Base-by-base conservation (phyloP, 2,888 invertebrate species). In the Oxystoma pomonae region DNA sequence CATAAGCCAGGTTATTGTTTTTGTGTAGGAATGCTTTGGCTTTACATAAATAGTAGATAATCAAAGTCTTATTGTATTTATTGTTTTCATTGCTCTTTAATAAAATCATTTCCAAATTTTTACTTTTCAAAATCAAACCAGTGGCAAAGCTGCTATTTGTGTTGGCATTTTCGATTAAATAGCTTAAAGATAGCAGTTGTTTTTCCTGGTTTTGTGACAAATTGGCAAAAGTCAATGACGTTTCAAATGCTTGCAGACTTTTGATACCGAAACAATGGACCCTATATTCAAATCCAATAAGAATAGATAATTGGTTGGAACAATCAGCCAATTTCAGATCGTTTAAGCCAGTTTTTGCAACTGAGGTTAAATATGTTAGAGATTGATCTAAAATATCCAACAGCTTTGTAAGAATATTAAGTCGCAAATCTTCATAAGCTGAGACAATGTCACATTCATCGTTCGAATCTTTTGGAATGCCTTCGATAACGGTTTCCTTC, bases 401-500 rank as follows among this genome's bases (percentile, higher is more conserved):
- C 20, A 70, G 65, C 55, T 63, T 22, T 2, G 53, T 56, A 21
- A 69, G 67, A 55, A 67, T 65, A 17, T 73, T 69, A 1, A 77
- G 59, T 50, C 67, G 70, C 22, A 76, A 71, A 64, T 69, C 69
- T 35, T 72, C 69, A 58, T 73, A 76, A 2, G 71, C 69, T 3
- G 75, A 71, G 9, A 74, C 70, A 56, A 76, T 66, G 67, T 77
- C 76, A 60, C 74, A 76, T 67, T 73, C 69, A 57, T 75, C 74
- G 49, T 73, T 73, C 16, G 71, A 71, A 67, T 76, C 72, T 57
- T 61, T 64, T 17, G 69, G 67, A 49, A 69, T 65, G 9, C 64
- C 49, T 1, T 64, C 67, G 17, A 63, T 35, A 7, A 7, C 35
- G 12, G 35, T 35, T 3, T 35, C 35, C 35, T 35, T 35, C 35